Evolutionary conservation across 2,797 vertebrate genomes (phyloP), one percentile per base, ranked within the genome.

Genomic region (Pampus argenteus): DNA sequence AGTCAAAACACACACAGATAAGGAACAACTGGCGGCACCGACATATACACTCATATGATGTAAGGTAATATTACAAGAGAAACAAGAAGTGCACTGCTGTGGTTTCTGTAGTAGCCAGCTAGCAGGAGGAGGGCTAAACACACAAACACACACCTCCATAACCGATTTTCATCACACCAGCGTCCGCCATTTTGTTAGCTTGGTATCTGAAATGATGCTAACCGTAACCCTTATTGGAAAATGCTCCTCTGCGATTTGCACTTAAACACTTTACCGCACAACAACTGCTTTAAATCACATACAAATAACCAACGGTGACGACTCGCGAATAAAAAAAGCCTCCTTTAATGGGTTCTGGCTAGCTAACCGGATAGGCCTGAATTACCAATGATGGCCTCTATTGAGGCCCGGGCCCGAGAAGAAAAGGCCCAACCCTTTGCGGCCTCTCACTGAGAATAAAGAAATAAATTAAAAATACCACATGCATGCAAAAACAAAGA

Each of bases 111-210:
- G 49, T 3, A 26, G 42, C 55, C 42, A 71, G 74, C 55, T 78
- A 77, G 65, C 74, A n/a, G 29, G 45, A 59, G 56, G 67, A 58
- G 50, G 38, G 77, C 71, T 72, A 60, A 65, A 83, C 50, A 62
- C 71, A 52, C 50, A 22, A 18, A 65, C 56, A 17, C 48, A 71
- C 74, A 67, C 77, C 70, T 78, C 78, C 66, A 74, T 60, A 48
- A 67, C 63, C 60, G 68, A 69, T 82, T 86, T 81, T 71, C 76
- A 76, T 72, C 66, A 82, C 69, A 78, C 71, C 50, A 79, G 78
- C 81, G 38, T 77, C 88, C 93, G 93, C 93, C 93, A 94, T 94
- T 92, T 94, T 94, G 89, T 92, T 93, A 92, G 88, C 91, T 73
- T 83, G 0, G 14, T 31, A 76, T 79, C 63, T 57, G 52, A 28